phyloP scores from a whole-genome alignment of 2,797 vertebrate genomes.

The Trachurus trachurus region DNA sequence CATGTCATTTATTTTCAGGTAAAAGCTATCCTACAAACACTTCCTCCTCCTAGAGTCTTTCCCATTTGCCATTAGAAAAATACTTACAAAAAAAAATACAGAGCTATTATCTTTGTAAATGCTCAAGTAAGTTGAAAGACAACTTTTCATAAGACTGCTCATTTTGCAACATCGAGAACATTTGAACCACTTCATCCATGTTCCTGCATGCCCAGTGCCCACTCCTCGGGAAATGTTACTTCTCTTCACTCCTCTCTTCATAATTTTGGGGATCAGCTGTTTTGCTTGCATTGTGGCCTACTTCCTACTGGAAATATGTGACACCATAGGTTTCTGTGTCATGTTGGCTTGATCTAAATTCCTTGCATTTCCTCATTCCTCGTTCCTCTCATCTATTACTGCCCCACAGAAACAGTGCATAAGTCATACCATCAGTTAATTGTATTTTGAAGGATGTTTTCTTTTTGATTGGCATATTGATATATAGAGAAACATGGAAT shows the following conservation, averaged over 20 bases:
- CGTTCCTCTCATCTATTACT: background rate
- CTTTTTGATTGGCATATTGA: constrained; percentile 12
- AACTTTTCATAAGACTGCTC: constrained; percentile 1
- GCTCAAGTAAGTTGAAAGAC: background rate
- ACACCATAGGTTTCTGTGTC: too few species aligned
- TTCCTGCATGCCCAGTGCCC: constrained; percentile 22
- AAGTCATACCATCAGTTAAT: background rate
- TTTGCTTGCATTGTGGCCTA: background rate
- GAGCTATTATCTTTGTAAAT: background rate
- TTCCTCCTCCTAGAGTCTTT: background rate
- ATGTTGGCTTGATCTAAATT: background rate
- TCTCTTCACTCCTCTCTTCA: background rate
- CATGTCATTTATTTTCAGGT: background rate
- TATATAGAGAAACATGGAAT: constrained; percentile 1
- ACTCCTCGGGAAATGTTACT: background rate
- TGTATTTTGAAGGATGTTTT: background rate
- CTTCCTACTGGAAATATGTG: too few species aligned
- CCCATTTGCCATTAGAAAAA: background rate
- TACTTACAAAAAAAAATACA: background rate
- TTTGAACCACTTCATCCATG: background rate
- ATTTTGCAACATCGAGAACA: constrained; percentile 22
- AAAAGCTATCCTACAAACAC: background rate
- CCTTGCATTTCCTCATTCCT: too few species aligned
- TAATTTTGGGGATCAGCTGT: background rate
- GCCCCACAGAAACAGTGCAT: background rate